Evolutionary conservation across 1,140 invertebrate genomes (phyloP), one percentile per base, ranked within the genome.

Genomic region (Zaprionus camerounensis): DNA sequence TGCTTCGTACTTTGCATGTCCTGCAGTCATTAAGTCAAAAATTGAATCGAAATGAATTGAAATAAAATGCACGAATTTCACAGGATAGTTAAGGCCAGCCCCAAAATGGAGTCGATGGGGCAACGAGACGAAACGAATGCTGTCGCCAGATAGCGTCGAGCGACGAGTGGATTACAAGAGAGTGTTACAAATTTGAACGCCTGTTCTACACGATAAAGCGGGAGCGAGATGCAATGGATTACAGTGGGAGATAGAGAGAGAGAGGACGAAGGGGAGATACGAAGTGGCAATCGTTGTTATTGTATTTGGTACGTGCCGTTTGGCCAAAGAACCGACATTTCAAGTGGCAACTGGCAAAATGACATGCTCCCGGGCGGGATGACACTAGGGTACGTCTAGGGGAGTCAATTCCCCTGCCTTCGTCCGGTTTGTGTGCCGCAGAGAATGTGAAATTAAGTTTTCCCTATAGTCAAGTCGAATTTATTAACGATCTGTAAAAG

Each of bases 41-140:
- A 83, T 78, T 71, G 73, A 85, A 91, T 85, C 77, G 80, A 80
- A 91, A 81, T 82, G 73, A 91, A 91, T 91, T 83, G 78, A 87
- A 87, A 82, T 91, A 83, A 78, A 91, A 83, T 78, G 82, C 78
- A 86, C 82, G 82, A 80, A 73, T 72, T 70, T 58, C 83, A 74
- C 76, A 59, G 53, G 68, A 69, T 64, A 78, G 76, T 78, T 68
- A 55, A 64, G 66, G 2, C 20, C 17, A 41, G 26, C 51, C 41
- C 41, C 41, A 11, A 62, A 55, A 26, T 22, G 41, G 57, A 67
- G 31, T 46, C 44, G 15, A 64, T 49, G 51, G 56, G 49, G 69
- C 69, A 65, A 24, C 38, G n/a, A 28, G 53, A 57, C 49, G 67
- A 72, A 64, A 49, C 64, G 56, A 78, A 58, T 65, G 46, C 51